Conservation (phyloP, 2,888 invertebrate genomes). For the Trissolcus japonicus region DNA sequence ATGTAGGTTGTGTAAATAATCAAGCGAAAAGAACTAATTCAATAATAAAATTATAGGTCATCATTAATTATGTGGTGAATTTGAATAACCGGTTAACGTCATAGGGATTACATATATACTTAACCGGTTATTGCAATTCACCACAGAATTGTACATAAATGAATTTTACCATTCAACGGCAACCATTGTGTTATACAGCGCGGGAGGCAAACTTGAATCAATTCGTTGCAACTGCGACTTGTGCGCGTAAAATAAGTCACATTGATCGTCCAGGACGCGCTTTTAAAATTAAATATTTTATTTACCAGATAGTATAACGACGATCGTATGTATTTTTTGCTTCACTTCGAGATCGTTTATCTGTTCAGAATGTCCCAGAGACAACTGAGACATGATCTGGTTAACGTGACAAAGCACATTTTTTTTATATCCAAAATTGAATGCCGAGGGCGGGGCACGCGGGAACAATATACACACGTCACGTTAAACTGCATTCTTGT, state of each 20-base stretch:
- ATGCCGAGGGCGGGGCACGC: not conserved
- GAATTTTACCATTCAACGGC: no score
- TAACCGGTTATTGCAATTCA: no score
- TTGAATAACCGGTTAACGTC: no score
- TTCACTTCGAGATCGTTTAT: slow-evolving; percentile 34
- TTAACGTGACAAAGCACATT: slow-evolving; percentile 1
- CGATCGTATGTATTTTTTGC: slow-evolving; percentile 18
- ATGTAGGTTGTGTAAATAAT: no score
- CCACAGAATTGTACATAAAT: no score
- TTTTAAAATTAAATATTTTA: slow-evolving; percentile 32
- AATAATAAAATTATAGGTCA: no score
- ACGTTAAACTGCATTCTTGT: not conserved
- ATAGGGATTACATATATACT: no score
- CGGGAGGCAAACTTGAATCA: no score
- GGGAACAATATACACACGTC: not conserved
- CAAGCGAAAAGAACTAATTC: no score
- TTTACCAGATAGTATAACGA: slow-evolving; percentile 15
- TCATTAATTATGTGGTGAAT: no score
- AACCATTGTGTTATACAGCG: no score
- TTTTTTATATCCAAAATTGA: not conserved
- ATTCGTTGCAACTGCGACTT: no score
- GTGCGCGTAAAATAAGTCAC: not conserved
- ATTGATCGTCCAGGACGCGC: slow-evolving; percentile 9
- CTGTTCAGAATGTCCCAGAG: slow-evolving; percentile 13
- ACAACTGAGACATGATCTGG: slow-evolving; percentile 1